Base-by-base conservation (phyloP, 2,113 vertebrate genomes). In the Azemiops feae region DNA sequence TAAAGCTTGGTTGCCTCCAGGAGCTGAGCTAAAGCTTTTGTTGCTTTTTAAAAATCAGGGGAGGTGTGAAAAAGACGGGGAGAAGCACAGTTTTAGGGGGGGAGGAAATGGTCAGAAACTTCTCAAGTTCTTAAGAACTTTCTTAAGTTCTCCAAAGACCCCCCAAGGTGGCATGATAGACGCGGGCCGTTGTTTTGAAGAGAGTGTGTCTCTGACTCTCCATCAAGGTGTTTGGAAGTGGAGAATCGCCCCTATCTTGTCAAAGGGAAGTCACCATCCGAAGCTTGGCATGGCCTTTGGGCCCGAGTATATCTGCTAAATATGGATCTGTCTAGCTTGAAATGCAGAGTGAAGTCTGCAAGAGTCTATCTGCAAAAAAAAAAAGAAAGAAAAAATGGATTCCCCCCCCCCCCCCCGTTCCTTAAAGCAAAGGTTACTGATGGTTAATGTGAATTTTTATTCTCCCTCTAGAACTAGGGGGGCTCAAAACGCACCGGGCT, bases 351-450 rank as follows among this genome's bases (percentile, higher is more conserved):
- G 92, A 60, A 58, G n/a, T 39, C 39, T 85, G 39, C 23, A 45
- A 92, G 87, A 81, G 22, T 39, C 74, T 58, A 54, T 20, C 43
- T 27, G 47, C 58, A 57, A 57, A 52, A 52, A 52, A 52, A 10
- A 10, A 52, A 52, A 52, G 55, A 92, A 92, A 69, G 7, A 88
- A 92, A 92, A 69, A 12, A 88, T 74, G 43, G 43, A 93, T 69
- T 34, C 6, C 6, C 45, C 2, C 30, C 43, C 27, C 30, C 34
- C 2, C 1, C 45, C 45, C 45, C 45, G 5, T 90, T n/a, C 60
- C 50, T 92, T 93, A 89, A 93, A 89, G 69, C 69, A 93, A 90
- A 93, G 92, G 92, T 90, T 93, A 86, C 69, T 60, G 54, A 27
- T 85, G 30, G 43, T 93, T 90, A 93, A 93, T 90, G 54, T 60